phyloP scores from a whole-genome alignment of 2,888 invertebrate genomes.

The Cheilosia pagana region DNA sequence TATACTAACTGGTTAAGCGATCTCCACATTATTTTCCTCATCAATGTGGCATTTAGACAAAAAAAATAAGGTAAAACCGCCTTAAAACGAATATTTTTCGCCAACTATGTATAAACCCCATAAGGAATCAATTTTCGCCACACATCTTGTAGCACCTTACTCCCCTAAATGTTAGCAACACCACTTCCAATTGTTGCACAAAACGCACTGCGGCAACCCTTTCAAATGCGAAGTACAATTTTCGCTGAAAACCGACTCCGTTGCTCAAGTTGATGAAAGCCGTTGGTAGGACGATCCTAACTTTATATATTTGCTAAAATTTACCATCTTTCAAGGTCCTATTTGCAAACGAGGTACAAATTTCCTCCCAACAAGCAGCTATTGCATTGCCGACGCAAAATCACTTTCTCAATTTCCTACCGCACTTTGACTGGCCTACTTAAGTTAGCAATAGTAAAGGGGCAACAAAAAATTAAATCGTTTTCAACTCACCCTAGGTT shows the following conservation, averaged over 20 bases:
- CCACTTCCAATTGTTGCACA: neutral
- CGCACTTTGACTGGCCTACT: slow-evolving; percentile 63
- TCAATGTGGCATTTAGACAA: too few relatives aligned
- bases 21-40: too few relatives aligned
- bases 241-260: neutral
- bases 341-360: too few relatives aligned
- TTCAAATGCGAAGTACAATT: neutral
- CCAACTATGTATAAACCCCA: neutral
- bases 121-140: neutral
- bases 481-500: slow-evolving; percentile 83
- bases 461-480: slow-evolving; percentile 31
- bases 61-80: too few relatives aligned
- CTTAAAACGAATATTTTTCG: neutral
- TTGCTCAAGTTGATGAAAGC: neutral
- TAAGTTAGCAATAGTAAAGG: slow-evolving; percentile 3
- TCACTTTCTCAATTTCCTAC: neutral
- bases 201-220: neutral
- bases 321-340: too few relatives aligned
- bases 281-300: too few relatives aligned
- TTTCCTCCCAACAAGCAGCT: too few relatives aligned
- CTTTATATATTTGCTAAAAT: too few relatives aligned
- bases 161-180: neutral
- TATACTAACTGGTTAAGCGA: too few relatives aligned
- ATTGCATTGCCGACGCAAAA: slow-evolving; percentile 61
- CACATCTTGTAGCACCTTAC: neutral